Evolutionary conservation across 2,113 vertebrate genomes (phyloP), one percentile per base, ranked within the genome.

Genomic region (Hemiscyllium ocellatum): DNA sequence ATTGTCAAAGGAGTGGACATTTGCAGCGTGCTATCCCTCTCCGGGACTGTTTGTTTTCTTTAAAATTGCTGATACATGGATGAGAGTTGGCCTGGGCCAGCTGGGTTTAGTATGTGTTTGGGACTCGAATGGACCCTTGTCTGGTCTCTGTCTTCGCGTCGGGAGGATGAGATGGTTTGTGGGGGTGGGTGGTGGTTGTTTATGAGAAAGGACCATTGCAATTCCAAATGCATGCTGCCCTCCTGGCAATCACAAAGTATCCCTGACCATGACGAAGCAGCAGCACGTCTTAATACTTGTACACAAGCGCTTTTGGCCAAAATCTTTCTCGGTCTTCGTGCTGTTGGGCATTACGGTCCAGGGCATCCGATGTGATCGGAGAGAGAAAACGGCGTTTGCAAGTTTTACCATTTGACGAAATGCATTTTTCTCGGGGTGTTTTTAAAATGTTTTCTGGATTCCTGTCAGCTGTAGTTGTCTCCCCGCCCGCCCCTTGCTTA

Each of bases 211-310:
- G 56, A 65, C 89, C 56, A 91, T 56, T 91, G 89, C 89, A 91
- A 61, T n/a, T 91, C 13, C 4, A 66, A 37, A 56, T 91, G 89
- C 33, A 65, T n/a, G 20, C 33, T n/a, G 89, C 89, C 13, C 89
- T 61, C 13, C 17, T 91, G 33, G 89, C 33, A 91, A 66, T 65
- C 56, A 66, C 52, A 56, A 72, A 89, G 33, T 91, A 29, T 65
- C 56, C 61, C 37, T 91, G 89, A 91, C 89, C 56, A 91, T 65
- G 89, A 65, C 56, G 89, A 65, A 91, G 89, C 89, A 91, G 89
- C 89, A 65, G 89, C 33, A 91, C 89, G 56, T 91, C 89, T 91
- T 65, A 4, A 19, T 12, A 65, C 33, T 91, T 91, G 89, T 91
- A 65, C 26, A 37, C n/a, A 61, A 91, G 56, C 33, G 15, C 65